Evolutionary conservation across 2,113 vertebrate species (phyloP).

Genomic region (Myrmecophaga tridactyla): DNA sequence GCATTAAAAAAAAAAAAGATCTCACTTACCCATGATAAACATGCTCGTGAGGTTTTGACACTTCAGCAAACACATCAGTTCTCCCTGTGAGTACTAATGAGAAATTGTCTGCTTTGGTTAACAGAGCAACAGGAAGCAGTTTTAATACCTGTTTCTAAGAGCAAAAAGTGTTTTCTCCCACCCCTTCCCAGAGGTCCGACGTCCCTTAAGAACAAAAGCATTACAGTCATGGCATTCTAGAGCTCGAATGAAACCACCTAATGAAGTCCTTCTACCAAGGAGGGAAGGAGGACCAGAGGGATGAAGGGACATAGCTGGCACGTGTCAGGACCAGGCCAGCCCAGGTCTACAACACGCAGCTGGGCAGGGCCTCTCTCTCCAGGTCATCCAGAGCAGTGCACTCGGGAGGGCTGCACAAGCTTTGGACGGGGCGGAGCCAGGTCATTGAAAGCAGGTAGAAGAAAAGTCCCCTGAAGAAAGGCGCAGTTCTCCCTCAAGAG

Average conservation of each 20-base stretch:
- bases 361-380: neutral
- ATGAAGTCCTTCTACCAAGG: neutral
- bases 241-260: neutral
- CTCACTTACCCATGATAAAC: slow-evolving; percentile 38
- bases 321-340: neutral
- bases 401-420: rapidly evolving
- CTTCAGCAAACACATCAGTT: neutral
- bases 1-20: neutral
- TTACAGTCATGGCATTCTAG: neutral
- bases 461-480: neutral
- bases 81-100: slow-evolving; percentile 29
- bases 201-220: neutral
- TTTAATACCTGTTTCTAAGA: slow-evolving; percentile 44
- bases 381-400: neutral
- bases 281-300: neutral
- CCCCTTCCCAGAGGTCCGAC: neutral
- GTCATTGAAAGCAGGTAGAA: neutral
- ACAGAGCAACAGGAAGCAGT: slow-evolving; percentile 51
- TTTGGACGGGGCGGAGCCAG: neutral
- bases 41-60: slow-evolving; percentile 64
- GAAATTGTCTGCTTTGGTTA: slow-evolving; percentile 54
- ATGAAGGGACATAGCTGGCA: neutral
- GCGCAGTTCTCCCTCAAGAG: neutral
- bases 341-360: neutral
- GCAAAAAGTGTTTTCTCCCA: neutral